Base-by-base conservation (phyloP, 2,113 vertebrate species). In the Toxostoma redivivum region DNA sequence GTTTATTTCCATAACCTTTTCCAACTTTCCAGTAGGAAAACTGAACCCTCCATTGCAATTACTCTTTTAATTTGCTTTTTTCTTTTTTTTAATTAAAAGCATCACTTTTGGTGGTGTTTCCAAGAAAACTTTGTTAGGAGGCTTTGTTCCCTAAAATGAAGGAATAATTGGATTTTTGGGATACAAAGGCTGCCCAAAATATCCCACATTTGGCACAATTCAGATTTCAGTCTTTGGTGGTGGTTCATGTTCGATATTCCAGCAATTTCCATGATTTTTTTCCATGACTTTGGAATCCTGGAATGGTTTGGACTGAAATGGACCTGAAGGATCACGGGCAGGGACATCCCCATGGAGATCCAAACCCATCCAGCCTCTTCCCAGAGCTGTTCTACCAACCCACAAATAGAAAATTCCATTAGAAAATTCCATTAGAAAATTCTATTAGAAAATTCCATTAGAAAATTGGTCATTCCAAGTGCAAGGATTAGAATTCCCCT, bases 11-110 rank as follows among this genome's bases (percentile, higher is more conserved):
- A 71, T 37, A 77, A 85, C 82, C 33, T 95, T 79, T 71, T 90
- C 94, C 92, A 94, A 54, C 48, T 93, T 93, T 82, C 88, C 86
- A 82, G 70, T 20, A 56, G 92, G 91, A 88, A 95, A 94, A 95
- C 21, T 85, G 61, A 79, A 40, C 54, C 37, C 80, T 91, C 57
- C 64, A 18, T 15, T 11, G 66, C 66, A 87, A 81, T 87, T 87
- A 66, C 53, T 35, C 30, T 48, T 77, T 81, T 70, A n/a, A 70
- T 84, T 89, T 60, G 18, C 19, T 62, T 66, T 81, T 35, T 7
- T 3, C 1, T 38, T 22, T 44, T 82, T 23, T 15, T 71, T 50
- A 79, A 95, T 94, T 92, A 87, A 90, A 95, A 93, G 38, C 51
- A 45, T 66, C 44, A 4, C 16, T 88, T 92, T 71, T 47, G 37